Percentiles rank a stretch among this genome's conserved stretches.
phyloP scores from a whole-genome alignment of 2,113 vertebrate genomes.

The Muntiacus muntjak region DNA sequence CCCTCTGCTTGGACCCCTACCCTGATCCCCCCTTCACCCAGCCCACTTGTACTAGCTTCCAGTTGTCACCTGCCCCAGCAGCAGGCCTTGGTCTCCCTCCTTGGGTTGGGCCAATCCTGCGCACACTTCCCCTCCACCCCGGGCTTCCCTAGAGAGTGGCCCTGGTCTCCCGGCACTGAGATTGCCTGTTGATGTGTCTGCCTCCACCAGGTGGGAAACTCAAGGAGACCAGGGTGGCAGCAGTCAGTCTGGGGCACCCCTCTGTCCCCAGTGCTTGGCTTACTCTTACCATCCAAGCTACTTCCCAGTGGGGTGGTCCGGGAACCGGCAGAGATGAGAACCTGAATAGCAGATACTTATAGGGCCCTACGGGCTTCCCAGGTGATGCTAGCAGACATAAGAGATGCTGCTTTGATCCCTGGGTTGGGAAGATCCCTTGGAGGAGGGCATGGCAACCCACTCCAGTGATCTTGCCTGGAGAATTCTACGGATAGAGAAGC shows the following conservation, averaged over 20 bases:
- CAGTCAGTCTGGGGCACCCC: conserved; percentile 37
- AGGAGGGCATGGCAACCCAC: not conserved
- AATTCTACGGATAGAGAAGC: not conserved
- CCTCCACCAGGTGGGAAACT: not conserved
- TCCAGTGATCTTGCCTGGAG: not conserved
- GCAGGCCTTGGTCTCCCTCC: not conserved
- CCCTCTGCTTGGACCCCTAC: not conserved
- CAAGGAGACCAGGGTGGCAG: not conserved
- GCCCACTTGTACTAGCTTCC: not conserved
- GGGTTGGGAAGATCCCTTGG: not conserved
- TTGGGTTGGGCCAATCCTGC: not conserved
- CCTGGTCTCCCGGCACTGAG: not conserved
- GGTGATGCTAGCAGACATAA: not conserved
- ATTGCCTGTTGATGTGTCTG: conserved; percentile 22
- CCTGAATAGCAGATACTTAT: not conserved
- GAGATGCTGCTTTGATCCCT: not conserved
- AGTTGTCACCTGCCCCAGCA: not conserved
- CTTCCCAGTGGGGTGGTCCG: conserved; percentile 3
- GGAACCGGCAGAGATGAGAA: not conserved
- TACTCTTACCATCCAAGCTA: not conserved
- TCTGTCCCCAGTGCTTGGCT: conserved; percentile 19
- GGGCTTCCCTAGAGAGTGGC: not conserved
- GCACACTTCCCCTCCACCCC: not conserved
- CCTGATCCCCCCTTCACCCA: not conserved
- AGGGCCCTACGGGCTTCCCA: not conserved